phyloP scores from a whole-genome alignment of 2,888 invertebrate genomes.

The Ephialtes manifestator region DNA sequence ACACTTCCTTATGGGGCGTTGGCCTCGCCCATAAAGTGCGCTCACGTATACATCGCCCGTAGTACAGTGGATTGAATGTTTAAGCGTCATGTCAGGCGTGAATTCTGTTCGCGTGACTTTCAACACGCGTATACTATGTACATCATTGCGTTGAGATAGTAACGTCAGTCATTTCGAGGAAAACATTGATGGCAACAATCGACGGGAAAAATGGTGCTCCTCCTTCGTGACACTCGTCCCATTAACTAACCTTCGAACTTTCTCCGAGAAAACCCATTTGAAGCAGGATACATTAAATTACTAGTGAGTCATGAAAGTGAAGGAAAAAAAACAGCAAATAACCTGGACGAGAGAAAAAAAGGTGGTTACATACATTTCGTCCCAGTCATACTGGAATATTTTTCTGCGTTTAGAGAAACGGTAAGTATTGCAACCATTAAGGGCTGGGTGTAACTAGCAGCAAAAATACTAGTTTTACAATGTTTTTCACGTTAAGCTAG shows the following conservation, averaged over 20 bases:
- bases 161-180: not conserved
- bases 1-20: constrained; percentile 63
- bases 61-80: constrained; percentile 25
- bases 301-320: not conserved
- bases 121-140: not conserved
- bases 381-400: no score
- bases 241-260: not conserved
- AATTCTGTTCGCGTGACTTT: constrained; percentile 42
- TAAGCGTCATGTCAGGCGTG: constrained; percentile 35
- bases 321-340: not conserved
- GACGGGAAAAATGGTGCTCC: not conserved
- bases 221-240: not conserved
- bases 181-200: constrained; percentile 4
- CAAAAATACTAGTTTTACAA: no score
- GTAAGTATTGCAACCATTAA: no score
- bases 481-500: no score
- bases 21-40: constrained; percentile 53
- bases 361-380: no score
- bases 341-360: not conserved
- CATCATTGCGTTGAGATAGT: not conserved
- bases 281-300: not conserved
- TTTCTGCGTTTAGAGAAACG: no score
- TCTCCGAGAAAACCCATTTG: not conserved
- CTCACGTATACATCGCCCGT: constrained; percentile 23
- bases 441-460: no score